These are phyloP conservation scores for Troides oblongomaculatus DNA, from an alignment of 2,888 invertebrate genomes.

Conservation along the genomic window DNA sequence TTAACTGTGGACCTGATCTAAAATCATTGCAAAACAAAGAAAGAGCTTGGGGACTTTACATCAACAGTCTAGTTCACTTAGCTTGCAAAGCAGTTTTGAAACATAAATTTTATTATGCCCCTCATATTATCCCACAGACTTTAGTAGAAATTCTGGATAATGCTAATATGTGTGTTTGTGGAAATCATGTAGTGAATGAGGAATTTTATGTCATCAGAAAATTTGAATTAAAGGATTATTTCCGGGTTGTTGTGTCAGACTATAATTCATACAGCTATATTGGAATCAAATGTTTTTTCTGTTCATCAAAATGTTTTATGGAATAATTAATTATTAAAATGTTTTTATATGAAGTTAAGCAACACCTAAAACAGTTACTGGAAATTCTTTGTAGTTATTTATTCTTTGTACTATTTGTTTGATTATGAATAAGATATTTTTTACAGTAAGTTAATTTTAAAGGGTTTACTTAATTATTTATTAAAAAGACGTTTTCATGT, in stretches of 20 bases:
- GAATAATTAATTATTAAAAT: slow-evolving; percentile 30
- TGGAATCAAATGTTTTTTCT: slow-evolving; percentile 81
- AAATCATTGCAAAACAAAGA: slow-evolving; percentile 33
- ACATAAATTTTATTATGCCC: slow-evolving; percentile 75
- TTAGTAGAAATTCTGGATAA: slow-evolving; percentile 81
- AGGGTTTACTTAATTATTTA: too few species aligned
- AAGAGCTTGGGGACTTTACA: slow-evolving; percentile 59
- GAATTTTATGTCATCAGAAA: slow-evolving; percentile 50
- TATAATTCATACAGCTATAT: slow-evolving; percentile 57
- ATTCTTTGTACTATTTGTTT: too few species aligned
- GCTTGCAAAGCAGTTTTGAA: slow-evolving; percentile 77
- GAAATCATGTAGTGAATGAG: slow-evolving; percentile 66
- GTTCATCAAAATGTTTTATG: slow-evolving; percentile 76
- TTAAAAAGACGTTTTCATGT: background rate
- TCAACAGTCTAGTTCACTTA: slow-evolving; percentile 76
- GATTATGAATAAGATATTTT: too few species aligned
- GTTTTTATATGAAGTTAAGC: too few species aligned
- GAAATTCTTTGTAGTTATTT: too few species aligned
- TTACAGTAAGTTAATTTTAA: too few species aligned
- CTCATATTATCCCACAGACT: slow-evolving; percentile 79
- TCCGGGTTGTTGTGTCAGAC: slow-evolving; percentile 62
- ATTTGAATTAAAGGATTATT: slow-evolving; percentile 61
- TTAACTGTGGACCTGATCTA: slow-evolving; percentile 45
- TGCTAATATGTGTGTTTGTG: slow-evolving; percentile 83
- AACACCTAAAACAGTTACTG: too few species aligned